Evolutionary conservation across 2,113 vertebrate genomes (phyloP), one percentile per base, ranked within the genome.

Genomic region (Trochalopteron elliotii): DNA sequence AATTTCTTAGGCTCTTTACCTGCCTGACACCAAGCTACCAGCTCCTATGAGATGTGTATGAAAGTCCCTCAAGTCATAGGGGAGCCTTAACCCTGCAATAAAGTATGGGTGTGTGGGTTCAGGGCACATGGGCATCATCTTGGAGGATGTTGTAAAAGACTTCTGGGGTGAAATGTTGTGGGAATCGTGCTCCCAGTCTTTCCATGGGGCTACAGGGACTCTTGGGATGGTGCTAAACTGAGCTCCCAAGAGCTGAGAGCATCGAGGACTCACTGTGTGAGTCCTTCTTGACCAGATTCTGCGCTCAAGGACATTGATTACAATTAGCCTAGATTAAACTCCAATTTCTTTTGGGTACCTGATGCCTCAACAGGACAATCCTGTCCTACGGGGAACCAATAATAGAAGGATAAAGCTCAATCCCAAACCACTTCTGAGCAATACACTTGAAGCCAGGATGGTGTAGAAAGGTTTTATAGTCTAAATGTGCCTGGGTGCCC

Each of bases 231-330:
- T 57, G 55, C 45, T 69, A 64, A 35, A 27, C 30, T 77, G 60
- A 40, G 11, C 5, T 69, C 55, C 40, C 1, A 16, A 50, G 33
- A 7, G 12, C 7, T 15, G 27, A 81, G 3, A 39, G 18, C 50
- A 39, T 33, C 11, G 14, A 53, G n/a, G 39, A 55, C 16, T 68
- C 42, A 17, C 35, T 25, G 11, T n/a, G 2, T 13, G 63, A 79
- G 20, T 86, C 39, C 37, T 56, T 64, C 30, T 78, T 63, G 30
- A 50, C 12, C 1, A 1, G 42, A 59, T 50, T 50, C 69, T 56
- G 0, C 0, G 0, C 31, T 53, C n/a, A 37, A 23, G n/a, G 16
- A 35, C 0, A 0, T 40, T 14, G 35, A 44, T 69, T 81, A 35
- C 52, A 68, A 15, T 17, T 55, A n/a, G 23, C 67, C 39, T 78